Evolutionary conservation across 2,797 vertebrate species (phyloP).

Genomic region (Gallinago stenura): DNA sequence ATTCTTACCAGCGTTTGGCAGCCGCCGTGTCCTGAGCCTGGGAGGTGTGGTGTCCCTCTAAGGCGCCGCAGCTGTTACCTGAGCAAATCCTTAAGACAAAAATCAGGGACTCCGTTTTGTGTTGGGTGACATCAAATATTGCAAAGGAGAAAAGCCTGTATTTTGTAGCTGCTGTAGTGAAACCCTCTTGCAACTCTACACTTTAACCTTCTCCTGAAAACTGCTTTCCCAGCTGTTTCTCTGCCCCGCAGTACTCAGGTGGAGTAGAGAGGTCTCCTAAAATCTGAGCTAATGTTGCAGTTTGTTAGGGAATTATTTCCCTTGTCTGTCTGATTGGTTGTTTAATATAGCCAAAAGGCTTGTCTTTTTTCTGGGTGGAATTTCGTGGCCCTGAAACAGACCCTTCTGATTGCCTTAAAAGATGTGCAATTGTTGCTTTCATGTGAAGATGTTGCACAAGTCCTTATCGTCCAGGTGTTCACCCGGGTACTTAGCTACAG

Average conservation of each 20-base stretch:
- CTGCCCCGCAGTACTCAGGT: neutral
- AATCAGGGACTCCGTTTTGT: neutral
- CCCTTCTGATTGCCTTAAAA: neutral
- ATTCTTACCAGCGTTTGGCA: neutral
- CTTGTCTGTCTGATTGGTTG: neutral
- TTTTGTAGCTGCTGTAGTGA: neutral
- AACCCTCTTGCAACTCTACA: neutral
- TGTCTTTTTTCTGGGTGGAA: neutral
- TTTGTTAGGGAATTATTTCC: neutral
- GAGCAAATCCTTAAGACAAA: neutral
- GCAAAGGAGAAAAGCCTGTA: neutral
- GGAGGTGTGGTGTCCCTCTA: neutral
- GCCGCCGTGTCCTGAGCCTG: rapidly evolving
- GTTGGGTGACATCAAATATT: neutral
- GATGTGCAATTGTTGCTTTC: neutral
- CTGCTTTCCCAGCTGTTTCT: neutral
- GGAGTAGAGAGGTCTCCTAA: neutral
- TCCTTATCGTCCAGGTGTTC: neutral
- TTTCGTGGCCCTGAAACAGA: neutral
- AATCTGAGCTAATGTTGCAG: neutral
- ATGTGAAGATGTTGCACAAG: neutral
- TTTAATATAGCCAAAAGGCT: neutral
- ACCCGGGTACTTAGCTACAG: neutral
- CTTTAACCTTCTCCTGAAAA: neutral
- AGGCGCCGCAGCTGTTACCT: neutral